Evolutionary conservation across 2,113 vertebrate genomes (phyloP).

Genomic region (Casuarius casuarius): DNA sequence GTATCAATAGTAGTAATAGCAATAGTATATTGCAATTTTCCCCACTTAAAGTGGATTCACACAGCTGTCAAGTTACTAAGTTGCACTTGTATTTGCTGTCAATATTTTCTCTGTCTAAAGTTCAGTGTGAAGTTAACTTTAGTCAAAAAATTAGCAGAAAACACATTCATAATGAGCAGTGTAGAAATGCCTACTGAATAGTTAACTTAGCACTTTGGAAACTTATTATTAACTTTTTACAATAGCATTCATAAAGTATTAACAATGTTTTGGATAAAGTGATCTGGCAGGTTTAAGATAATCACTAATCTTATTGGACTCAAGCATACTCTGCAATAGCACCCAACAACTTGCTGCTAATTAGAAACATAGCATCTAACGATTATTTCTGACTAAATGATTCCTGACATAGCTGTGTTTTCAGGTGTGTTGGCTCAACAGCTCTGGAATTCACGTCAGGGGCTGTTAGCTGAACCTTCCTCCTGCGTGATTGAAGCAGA

Average conservation of each 20-base stretch:
- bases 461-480: neutral
- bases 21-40: neutral
- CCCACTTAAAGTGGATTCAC: neutral
- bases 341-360: neutral
- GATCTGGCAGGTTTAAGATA: neutral
- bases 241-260: neutral
- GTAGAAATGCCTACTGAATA: neutral
- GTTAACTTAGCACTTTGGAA: neutral
- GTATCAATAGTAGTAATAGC: too few relatives aligned
- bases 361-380: accelerated
- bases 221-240: neutral
- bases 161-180: neutral
- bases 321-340: neutral
- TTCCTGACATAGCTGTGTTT: neutral
- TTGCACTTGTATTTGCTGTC: neutral
- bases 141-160: neutral
- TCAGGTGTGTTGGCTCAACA: neutral
- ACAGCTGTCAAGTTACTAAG: neutral
- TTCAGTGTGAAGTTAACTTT: neutral
- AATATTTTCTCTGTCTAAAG: neutral
- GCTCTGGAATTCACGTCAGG: neutral
- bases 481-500: slow-evolving; percentile 30
- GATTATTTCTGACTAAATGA: neutral
- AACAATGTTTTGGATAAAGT: neutral
- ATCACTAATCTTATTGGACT: neutral